phyloP scores from a whole-genome alignment of 1,140 invertebrate genomes.

The Nymphalis io region DNA sequence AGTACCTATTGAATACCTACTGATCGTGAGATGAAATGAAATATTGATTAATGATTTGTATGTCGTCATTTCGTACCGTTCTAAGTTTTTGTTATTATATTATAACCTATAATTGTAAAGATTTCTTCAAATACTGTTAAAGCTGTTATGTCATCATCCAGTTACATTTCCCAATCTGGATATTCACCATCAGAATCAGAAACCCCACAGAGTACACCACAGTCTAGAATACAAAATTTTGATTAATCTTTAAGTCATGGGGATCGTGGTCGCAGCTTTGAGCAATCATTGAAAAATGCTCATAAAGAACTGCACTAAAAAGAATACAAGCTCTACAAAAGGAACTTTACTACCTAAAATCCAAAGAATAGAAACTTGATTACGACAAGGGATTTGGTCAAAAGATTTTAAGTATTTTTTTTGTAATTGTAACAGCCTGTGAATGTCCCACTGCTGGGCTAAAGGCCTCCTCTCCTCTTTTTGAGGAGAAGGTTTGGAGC shows the following conservation, averaged over 20 bases:
- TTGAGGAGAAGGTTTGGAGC: too few species aligned
- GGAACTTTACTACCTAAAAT: slow-evolving; percentile 85
- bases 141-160: slow-evolving; percentile 69
- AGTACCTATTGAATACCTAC: too few species aligned
- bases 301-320: slow-evolving; percentile 81
- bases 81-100: too few species aligned
- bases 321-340: slow-evolving; percentile 84
- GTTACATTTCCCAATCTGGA: slow-evolving; percentile 68
- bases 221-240: slow-evolving; percentile 62
- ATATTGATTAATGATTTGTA: too few species aligned
- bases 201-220: slow-evolving; percentile 63
- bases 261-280: slow-evolving; percentile 59
- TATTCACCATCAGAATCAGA: slow-evolving; percentile 71
- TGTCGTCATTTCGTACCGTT: too few species aligned
- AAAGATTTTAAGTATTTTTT: too few species aligned
- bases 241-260: slow-evolving; percentile 65
- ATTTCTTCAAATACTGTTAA: too few species aligned
- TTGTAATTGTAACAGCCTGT: too few species aligned
- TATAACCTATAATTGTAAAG: too few species aligned
- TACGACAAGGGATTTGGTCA: slow-evolving; percentile 73
- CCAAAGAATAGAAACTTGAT: slow-evolving; percentile 87
- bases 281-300: slow-evolving; percentile 62
- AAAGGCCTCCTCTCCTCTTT: too few species aligned
- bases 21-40: too few species aligned
- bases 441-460: too few species aligned